Evolutionary conservation across 2,888 invertebrate species (phyloP), one percentile per base, ranked within the genome.

Genomic region (Strigamia maritima): DNA sequence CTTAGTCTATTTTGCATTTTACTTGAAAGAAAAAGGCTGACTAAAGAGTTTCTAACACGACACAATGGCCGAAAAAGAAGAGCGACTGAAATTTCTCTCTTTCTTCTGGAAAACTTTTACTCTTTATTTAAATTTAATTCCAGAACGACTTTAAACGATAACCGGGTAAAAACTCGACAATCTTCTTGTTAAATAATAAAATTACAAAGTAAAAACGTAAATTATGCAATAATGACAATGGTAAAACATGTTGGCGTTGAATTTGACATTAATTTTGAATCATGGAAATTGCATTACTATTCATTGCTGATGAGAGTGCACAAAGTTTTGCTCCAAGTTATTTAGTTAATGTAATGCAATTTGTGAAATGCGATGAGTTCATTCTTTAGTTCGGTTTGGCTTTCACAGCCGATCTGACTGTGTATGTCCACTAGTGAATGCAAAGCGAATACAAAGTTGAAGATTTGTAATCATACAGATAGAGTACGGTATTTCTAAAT

Each of bases 21-120:
- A 54, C n/a, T 54, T 54, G 54, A 54, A 54, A 54, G 54, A n/a
- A 54, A 54, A 54, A 54, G 22, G 54, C 54, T 54, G 54, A 54
- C 54, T 54, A 54, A 54, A 54, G 54, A 54, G 54, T 54, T 54
- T 54, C n/a, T 54, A 54, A 54, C 54, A n/a, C 44, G 19, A 16
- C 8, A n/a, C 8, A 54, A 54, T 19, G 54, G 54, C 19, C 8
- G 54, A 54, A 44, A 44, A 54, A 19, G 54, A n/a, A 19, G 19
- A 54, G 16, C 3, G 54, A 54, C 8, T 19, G 4, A 19, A 19
- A n/a, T 54, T 54, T 19, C 19, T 54, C n/a, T 54, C 19, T n/a
- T 19, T 2, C 19, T 8, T 54, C 8, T 35, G 10, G 35, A 35
- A 19, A n/a, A 54, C 8, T 54, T 54, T 54, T 54, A 19, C 19